These are phyloP conservation scores for Andricus grossulariae DNA, from an alignment of 1,140 invertebrate species.

Conservation along the genomic window DNA sequence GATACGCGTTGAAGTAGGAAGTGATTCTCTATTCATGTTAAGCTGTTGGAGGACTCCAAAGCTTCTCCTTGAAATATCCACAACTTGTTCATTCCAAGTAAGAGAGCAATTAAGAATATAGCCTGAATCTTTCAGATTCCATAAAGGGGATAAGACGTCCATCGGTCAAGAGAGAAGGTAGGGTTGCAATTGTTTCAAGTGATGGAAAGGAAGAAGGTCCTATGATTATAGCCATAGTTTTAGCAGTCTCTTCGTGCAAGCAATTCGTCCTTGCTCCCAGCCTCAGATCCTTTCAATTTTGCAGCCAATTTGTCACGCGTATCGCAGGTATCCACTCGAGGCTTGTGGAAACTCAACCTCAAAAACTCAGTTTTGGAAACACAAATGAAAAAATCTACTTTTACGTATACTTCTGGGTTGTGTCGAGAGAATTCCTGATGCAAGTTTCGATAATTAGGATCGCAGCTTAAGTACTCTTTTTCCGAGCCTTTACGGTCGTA, in stretches of 20 bases:
- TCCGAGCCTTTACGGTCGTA: not conserved
- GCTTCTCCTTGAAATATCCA: no score
- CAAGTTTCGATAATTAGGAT: not conserved
- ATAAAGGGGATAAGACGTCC: no score
- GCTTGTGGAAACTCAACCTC: not conserved
- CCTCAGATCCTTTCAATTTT: not conserved
- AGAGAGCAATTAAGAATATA: no score
- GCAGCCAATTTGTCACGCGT: not conserved
- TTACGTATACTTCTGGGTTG: not conserved
- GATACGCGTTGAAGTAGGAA: no score
- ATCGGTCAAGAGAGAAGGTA: no score
- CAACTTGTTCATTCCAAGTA: no score
- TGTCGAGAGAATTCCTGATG: not conserved
- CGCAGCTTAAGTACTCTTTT: not conserved
- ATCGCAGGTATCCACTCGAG: conserved; percentile 10
- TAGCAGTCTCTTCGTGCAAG: not conserved
- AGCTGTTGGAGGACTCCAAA: no score
- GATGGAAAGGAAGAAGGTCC: no score
- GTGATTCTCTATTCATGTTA: no score
- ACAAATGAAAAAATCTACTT: not conserved
- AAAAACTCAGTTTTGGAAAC: not conserved
- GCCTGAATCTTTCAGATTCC: no score
- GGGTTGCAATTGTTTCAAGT: no score
- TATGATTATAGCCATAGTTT: no score
- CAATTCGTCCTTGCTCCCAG: not conserved